These are phyloP conservation scores for Drosophila nigromelanica DNA, from an alignment of 1,140 invertebrate species.

Conservation along the genomic window DNA sequence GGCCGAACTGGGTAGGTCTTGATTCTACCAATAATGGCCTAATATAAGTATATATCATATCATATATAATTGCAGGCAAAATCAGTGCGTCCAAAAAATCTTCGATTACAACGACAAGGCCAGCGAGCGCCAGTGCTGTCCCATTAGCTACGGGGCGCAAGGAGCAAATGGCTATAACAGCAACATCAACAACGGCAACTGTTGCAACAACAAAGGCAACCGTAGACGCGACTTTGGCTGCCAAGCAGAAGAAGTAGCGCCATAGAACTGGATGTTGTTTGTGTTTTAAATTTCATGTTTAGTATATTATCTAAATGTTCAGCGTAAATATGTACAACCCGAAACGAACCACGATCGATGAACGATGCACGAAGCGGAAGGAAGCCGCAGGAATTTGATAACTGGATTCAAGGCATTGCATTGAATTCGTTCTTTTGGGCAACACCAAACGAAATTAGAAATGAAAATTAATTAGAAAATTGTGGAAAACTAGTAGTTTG, in stretches of 20 bases:
- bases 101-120: constrained; percentile 75
- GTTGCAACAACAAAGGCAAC: constrained; percentile 10
- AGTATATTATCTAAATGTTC: constrained; percentile 50
- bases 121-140: constrained; percentile 39
- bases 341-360: background rate
- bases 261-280: constrained; percentile 63
- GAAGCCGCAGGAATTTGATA: constrained; percentile 52
- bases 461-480: constrained; percentile 68
- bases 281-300: constrained; percentile 72
- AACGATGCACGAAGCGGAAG: background rate
- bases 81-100: constrained; percentile 17
- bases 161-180: constrained; percentile 33
- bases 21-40: too few species aligned
- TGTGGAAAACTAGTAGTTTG: constrained; percentile 60
- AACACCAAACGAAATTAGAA: constrained; percentile 57
- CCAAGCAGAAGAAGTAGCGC: constrained; percentile 71
- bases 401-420: constrained; percentile 53
- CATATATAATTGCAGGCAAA: constrained; percentile 19
- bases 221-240: constrained; percentile 41
- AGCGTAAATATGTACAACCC: constrained; percentile 25
- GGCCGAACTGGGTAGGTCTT: constrained; percentile 42
- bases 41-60: background rate
- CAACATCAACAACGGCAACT: constrained; percentile 9
- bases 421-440: constrained; percentile 46
- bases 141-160: constrained; percentile 46